Conservation (phyloP, 2,888 invertebrate species). For the Coremacera marginata region DNA sequence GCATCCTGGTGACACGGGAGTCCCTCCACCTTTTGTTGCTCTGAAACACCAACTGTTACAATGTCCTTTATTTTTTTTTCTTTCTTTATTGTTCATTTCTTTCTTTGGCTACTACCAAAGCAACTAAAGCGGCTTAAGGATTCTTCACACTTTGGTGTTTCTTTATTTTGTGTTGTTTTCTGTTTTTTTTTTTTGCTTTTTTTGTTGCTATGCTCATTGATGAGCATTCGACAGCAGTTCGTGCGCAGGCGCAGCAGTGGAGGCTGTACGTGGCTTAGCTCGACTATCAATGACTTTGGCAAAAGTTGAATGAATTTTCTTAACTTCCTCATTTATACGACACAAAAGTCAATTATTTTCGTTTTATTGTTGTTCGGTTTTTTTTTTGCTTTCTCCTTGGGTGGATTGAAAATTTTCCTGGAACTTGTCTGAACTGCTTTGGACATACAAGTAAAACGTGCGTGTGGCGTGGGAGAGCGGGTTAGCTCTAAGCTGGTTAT, state of each 20-base stretch:
- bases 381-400: not conserved
- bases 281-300: conserved; percentile 8
- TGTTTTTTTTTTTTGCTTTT: not conserved
- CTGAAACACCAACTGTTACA: conserved; percentile 21
- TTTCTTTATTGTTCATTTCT: not conserved
- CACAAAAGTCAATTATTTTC: conserved; percentile 65
- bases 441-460: not conserved
- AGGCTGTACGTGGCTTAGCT: not conserved
- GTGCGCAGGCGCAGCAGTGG: conserved; percentile 1
- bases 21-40: no score
- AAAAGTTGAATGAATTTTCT: conserved; percentile 15
- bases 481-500: not conserved
- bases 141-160: conserved; percentile 19
- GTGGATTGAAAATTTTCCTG: not conserved
- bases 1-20: no score
- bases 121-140: conserved; percentile 33
- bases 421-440: not conserved
- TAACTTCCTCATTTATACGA: not conserved
- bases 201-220: conserved; percentile 20
- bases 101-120: not conserved
- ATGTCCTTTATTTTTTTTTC: conserved; percentile 17
- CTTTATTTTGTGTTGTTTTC: not conserved
- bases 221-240: conserved; percentile 19
- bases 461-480: not conserved
- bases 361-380: conserved; percentile 45